Evolutionary conservation across 2,797 vertebrate species (phyloP).

Genomic region (Apogon hyalosoma): DNA sequence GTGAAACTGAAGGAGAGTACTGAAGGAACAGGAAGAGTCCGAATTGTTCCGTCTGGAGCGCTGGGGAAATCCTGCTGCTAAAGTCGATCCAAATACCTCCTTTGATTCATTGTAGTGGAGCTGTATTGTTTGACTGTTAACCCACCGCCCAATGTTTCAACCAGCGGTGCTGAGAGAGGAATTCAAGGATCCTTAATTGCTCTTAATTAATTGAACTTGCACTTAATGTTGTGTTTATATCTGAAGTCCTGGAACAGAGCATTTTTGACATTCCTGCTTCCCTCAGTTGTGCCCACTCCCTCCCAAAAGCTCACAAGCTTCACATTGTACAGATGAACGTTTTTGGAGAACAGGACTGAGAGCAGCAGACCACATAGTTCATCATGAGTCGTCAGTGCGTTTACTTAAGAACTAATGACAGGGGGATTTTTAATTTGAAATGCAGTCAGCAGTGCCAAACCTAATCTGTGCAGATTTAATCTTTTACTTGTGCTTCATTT

Average conservation of each 20-base stretch:
- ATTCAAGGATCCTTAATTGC: conserved; percentile 44
- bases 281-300: conserved; percentile 37
- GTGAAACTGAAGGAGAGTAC: conserved; percentile 19
- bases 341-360: not conserved
- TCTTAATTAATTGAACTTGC: conserved; percentile 46
- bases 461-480: too few relatives aligned
- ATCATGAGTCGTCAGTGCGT: not conserved
- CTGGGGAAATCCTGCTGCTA: conserved; percentile 55
- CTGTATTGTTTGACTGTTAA: not conserved
- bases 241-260: conserved; percentile 33
- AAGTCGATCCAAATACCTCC: conserved; percentile 24
- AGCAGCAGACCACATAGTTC: not conserved
- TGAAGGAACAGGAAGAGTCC: conserved; percentile 52
- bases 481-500: too few relatives aligned
- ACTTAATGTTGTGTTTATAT: conserved; percentile 67
- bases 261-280: conserved; percentile 66
- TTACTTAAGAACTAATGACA: not conserved
- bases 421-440: too few relatives aligned
- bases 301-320: conserved; percentile 27
- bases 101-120: conserved; percentile 61
- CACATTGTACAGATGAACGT: conserved; percentile 11
- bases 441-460: too few relatives aligned
- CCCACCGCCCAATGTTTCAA: conserved; percentile 13
- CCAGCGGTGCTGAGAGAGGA: conserved; percentile 21
- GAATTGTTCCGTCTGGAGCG: conserved; percentile 31